phyloP scores from a whole-genome alignment of 1,140 invertebrate genomes.

The Halictus rubicundus region DNA sequence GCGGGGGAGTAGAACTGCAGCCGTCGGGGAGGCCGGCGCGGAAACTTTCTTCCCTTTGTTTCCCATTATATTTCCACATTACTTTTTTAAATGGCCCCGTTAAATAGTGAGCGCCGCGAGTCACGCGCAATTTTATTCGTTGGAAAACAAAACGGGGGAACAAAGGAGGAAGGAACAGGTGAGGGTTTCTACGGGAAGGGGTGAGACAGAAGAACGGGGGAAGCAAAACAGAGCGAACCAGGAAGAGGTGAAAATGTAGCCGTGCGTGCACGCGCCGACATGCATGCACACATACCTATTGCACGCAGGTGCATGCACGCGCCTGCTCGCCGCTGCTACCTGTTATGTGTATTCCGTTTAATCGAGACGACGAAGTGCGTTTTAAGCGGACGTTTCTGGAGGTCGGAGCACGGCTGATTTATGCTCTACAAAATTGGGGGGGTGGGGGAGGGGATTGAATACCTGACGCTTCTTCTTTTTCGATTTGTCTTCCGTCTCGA shows the following conservation, averaged over 20 bases:
- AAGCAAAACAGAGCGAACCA: background rate
- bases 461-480: slow-evolving; percentile 1
- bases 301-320: background rate
- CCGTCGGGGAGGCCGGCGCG: slow-evolving; percentile 41
- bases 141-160: background rate
- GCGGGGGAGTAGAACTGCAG: slow-evolving; percentile 65
- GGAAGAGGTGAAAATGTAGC: background rate
- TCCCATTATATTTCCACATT: slow-evolving; percentile 61
- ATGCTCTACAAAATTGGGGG: too few relatives aligned
- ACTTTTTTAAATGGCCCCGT: slow-evolving; percentile 62
- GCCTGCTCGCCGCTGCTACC: background rate
- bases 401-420: slow-evolving; percentile 7
- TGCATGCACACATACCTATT: background rate
- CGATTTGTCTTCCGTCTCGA: slow-evolving; percentile 15
- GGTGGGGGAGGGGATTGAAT: too few relatives aligned
- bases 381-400: slow-evolving; percentile 26
- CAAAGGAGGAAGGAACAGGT: slow-evolving; percentile 5
- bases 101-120: slow-evolving; percentile 62
- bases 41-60: slow-evolving; percentile 66
- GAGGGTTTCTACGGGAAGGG: too few relatives aligned
- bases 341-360: slow-evolving; percentile 7
- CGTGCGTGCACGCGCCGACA: background rate
- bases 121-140: slow-evolving; percentile 51
- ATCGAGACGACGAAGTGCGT: background rate
- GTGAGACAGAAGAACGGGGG: too few relatives aligned